Percentiles rank a stretch among this genome's conserved stretches.
These are phyloP conservation scores for Numenius arquata DNA, from an alignment of 2,113 vertebrate genomes.

Conservation along the genomic window DNA sequence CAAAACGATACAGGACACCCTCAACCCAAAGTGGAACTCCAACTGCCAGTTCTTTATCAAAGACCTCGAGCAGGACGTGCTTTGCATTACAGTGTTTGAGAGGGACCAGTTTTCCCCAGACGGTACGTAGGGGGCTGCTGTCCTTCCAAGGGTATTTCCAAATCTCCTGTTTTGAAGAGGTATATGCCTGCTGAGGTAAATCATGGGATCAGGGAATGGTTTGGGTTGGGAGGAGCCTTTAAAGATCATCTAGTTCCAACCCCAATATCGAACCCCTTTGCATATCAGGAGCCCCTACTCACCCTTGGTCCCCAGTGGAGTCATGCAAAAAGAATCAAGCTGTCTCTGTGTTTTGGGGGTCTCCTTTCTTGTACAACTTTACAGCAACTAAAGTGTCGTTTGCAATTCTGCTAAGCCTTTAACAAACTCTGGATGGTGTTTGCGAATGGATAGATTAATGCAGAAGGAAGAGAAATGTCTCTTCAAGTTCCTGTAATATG, in stretches of 20 bases:
- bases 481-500: background rate
- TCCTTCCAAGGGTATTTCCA: background rate
- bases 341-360: background rate
- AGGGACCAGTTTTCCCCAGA: conserved; percentile 98
- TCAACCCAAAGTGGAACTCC: conserved; percentile 98
- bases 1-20: conserved; percentile 95
- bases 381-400: background rate
- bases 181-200: background rate
- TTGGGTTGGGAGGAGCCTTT: background rate
- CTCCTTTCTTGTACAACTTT: background rate
- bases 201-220: background rate
- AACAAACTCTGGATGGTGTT: background rate
- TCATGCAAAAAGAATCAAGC: background rate
- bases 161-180: background rate
- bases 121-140: conserved; percentile 70
- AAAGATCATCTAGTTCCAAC: background rate
- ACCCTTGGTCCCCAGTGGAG: background rate
- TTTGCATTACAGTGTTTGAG: conserved; percentile 97
- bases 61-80: conserved; percentile 97
- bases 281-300: background rate
- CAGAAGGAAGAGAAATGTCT: background rate
- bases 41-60: conserved; percentile 99
- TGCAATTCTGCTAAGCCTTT: background rate
- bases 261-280: background rate
- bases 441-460: background rate